Evolutionary conservation across 2,888 invertebrate species (phyloP).

Genomic region (Serrognathus titanus): DNA sequence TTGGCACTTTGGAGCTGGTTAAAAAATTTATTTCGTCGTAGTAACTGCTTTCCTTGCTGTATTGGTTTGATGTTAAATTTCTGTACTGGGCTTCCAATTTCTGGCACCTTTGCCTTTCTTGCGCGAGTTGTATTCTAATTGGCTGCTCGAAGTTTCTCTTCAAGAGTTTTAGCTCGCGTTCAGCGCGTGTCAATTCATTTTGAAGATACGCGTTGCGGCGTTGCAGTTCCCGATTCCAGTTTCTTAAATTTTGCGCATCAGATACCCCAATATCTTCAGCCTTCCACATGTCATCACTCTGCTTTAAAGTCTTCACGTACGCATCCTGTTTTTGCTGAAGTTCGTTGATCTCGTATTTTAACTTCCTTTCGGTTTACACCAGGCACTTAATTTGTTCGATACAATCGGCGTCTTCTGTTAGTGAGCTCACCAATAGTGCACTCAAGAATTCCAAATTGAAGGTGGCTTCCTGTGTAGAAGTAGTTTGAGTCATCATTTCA

Average conservation of each 20-base stretch:
- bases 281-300: conserved; percentile 57
- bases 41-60: conserved; percentile 20
- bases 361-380: conserved; percentile 54
- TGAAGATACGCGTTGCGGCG: neutral
- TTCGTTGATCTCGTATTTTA: conserved; percentile 61
- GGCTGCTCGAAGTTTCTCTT: conserved; percentile 44
- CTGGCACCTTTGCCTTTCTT: conserved; percentile 31
- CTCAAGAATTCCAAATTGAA: neutral
- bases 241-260: neutral
- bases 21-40: conserved; percentile 35
- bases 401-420: conserved; percentile 41
- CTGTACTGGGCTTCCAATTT: conserved; percentile 37
- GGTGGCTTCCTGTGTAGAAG: too few species aligned
- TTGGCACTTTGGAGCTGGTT: conserved; percentile 39
- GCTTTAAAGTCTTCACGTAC: conserved; percentile 67
- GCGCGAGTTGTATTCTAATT: conserved; percentile 27
- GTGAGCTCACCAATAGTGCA: neutral
- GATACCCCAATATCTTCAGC: neutral
- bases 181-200: conserved; percentile 38
- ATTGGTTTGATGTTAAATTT: conserved; percentile 18
- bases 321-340: conserved; percentile 63
- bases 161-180: conserved; percentile 40
- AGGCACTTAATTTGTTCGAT: conserved; percentile 53
- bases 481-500: too few species aligned
- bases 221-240: neutral